Conservation (phyloP, 2,113 vertebrate genomes). For the Salminus brasiliensis region DNA sequence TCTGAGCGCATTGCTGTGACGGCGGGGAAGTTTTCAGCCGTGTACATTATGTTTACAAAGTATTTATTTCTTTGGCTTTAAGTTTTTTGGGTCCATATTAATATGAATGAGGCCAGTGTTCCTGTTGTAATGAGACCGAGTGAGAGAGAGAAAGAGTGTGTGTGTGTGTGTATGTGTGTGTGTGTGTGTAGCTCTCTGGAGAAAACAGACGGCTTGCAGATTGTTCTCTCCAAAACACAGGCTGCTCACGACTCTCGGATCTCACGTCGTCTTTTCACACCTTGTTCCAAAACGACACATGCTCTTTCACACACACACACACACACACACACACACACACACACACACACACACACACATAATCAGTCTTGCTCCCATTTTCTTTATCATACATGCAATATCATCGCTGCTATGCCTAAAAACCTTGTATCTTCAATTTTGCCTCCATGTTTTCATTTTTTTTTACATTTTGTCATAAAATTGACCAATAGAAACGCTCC, state of each 20-base stretch:
- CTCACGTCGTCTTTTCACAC: constrained; percentile 23
- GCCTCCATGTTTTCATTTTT: too few species aligned
- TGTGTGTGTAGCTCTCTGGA: constrained; percentile 21
- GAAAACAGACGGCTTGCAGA: constrained; percentile 41
- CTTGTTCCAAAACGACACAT: not conserved
- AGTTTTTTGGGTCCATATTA: constrained; percentile 48
- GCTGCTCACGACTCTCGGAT: constrained; percentile 21
- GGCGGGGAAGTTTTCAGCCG: not conserved
- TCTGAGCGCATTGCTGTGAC: not conserved
- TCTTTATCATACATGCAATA: too few species aligned
- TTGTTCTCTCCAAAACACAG: constrained; percentile 24
- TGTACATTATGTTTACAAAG: constrained; percentile 29
- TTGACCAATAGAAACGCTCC: too few species aligned
- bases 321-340: not conserved
- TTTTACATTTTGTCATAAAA: too few species aligned
- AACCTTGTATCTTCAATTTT: too few species aligned
- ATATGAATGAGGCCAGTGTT: constrained; percentile 47
- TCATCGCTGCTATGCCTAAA: too few species aligned
- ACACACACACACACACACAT: not conserved
- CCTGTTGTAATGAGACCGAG: not conserved
- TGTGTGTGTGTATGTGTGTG: constrained; percentile 16
- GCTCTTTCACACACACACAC: not conserved
- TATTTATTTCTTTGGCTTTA: constrained; percentile 5
- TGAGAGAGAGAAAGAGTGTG: not conserved
- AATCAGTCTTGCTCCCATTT: not conserved